Conservation (phyloP, 2,888 invertebrate species). For the Nycteola revayana region DNA sequence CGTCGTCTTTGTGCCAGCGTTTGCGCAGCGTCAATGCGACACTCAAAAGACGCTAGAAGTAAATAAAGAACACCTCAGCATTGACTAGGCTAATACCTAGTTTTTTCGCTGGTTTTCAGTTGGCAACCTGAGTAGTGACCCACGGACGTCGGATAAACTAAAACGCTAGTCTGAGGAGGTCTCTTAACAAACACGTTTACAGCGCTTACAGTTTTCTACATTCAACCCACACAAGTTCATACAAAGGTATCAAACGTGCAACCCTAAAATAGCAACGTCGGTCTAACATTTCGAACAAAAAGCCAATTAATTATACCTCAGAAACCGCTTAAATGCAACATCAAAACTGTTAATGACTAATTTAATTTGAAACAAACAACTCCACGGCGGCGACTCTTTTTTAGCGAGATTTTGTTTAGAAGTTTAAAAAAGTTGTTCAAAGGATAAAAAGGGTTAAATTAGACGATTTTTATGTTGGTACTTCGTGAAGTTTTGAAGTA, state of each 20-base stretch:
- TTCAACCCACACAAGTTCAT: slow-evolving; percentile 19
- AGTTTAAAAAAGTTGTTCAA: slow-evolving; percentile 25
- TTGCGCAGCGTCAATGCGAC: no score
- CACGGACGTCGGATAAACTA: no score
- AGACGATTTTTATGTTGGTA: slow-evolving; percentile 20
- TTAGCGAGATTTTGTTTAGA: slow-evolving; percentile 22
- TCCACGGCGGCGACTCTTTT: slow-evolving; percentile 23
- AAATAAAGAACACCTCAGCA: no score
- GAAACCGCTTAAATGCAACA: slow-evolving; percentile 37
- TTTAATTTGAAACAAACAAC: slow-evolving; percentile 31
- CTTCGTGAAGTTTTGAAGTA: slow-evolving; percentile 21
- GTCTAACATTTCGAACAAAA: slow-evolving; percentile 38
- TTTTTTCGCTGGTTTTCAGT: no score
- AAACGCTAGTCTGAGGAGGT: no score
- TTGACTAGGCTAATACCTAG: no score
- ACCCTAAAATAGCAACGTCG: slow-evolving; percentile 37
- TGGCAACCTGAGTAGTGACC: no score
- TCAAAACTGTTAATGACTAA: slow-evolving; percentile 31
- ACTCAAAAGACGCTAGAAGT: no score
- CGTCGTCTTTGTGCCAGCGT: no score
- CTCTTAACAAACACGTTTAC: slow-evolving; percentile 12
- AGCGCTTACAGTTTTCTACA: slow-evolving; percentile 6
- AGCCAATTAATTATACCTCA: slow-evolving; percentile 50
- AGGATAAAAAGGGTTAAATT: slow-evolving; percentile 30
- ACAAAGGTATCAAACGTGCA: slow-evolving; percentile 29